Base-by-base conservation (phyloP, 2,888 invertebrate genomes). In the Ophioninae sp. region DNA sequence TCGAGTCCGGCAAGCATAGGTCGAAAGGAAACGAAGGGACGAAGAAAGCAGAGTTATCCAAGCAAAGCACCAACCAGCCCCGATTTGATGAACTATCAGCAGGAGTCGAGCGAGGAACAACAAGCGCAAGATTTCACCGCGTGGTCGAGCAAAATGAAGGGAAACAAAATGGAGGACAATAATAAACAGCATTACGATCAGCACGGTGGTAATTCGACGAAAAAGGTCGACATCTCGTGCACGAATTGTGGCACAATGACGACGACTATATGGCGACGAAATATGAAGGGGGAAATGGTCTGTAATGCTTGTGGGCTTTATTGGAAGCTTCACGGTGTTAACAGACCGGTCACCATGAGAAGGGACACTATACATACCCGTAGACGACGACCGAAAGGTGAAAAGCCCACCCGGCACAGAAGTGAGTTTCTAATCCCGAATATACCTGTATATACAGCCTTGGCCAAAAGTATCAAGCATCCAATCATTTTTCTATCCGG, bases 271-370 rank as follows among this genome's bases (percentile, higher is more conserved):
- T 99, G 99, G 99, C 94, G 99, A 90, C 95, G 99, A 88, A 99
- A 99, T 94, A 96, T 97, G 90, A 96, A 97, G 90, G 99, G 99
- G 2, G 99, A 99, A 94, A 99, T 99, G 95, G 99, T 99, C 82
- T 99, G 99, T 94, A 99, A 99, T 94, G 99, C 99, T 61, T 99
- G 99, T 93, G 99, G 99, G 0, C 95, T 99, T 58, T 99, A 99
- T 94, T 99, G 96, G 94, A 99, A 99, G 94, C 94, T 99, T 88
- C 99, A 99, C 93, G 97, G 97, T 86, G 96, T 98, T 76, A 97
- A 98, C 93, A 95, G 99, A 83, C 99, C 99, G 37, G 95, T 97
- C 88, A 97, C 98, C 81, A 99, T 99, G 98, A 95, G 98, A 89
- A 96, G 99, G 89, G 99, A 99, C 93, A 98, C 98, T 64, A 98